Evolutionary conservation across 2,797 vertebrate genomes (phyloP).

Genomic region (Darevskia nairensis): DNA sequence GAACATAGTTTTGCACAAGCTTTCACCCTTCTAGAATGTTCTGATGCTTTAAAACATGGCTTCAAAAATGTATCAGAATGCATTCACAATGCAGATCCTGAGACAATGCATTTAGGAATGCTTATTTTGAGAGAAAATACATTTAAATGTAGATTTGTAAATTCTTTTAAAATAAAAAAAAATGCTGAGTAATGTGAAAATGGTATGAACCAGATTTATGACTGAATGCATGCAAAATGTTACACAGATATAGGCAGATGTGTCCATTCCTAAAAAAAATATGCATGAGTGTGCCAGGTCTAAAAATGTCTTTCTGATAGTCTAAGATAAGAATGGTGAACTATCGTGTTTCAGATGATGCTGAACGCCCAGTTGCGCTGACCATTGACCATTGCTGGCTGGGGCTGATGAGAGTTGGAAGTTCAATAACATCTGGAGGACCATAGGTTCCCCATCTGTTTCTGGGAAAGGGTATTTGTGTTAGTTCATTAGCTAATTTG

Average conservation of each 20-base stretch:
- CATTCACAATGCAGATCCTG: background rate
- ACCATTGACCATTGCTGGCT: too few species aligned
- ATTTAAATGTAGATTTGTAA: background rate
- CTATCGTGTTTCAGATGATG: too few species aligned
- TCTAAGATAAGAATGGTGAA: too few species aligned
- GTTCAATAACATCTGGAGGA: too few species aligned
- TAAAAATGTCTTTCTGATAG: background rate
- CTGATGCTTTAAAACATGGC: background rate
- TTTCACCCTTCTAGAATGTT: background rate
- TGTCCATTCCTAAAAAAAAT: background rate
- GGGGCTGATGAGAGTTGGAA: too few species aligned
- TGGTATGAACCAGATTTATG: background rate
- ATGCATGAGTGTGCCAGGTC: background rate
- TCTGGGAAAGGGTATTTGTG: too few species aligned
- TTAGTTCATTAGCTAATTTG: background rate
- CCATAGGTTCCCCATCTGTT: too few species aligned
- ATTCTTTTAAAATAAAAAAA: too few species aligned
- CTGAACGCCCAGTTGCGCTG: too few species aligned
- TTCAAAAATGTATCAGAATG: background rate
- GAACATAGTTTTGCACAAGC: background rate
- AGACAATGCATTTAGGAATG: background rate
- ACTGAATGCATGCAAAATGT: background rate
- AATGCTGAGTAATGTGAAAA: background rate
- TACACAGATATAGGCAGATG: background rate
- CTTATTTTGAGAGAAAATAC: background rate